Evolutionary conservation across 2,888 invertebrate species (phyloP).

Genomic region (Pterobdella sp.): DNA sequence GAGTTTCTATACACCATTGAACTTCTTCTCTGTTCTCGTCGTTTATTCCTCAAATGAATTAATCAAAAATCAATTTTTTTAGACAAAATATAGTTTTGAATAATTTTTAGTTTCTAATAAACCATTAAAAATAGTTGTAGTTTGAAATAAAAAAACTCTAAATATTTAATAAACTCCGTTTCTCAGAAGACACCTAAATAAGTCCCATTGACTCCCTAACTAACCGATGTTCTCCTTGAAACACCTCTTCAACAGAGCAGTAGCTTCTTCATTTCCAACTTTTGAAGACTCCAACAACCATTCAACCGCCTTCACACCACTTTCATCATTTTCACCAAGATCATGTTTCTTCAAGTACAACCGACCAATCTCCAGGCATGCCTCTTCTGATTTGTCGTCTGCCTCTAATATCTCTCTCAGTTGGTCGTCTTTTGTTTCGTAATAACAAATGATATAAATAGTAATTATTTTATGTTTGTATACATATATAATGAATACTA

Average conservation of each 20-base stretch:
- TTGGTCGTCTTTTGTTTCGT: neutral
- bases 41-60: constrained; percentile 58
- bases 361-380: constrained; percentile 39
- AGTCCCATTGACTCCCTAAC: constrained; percentile 21
- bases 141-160: no score
- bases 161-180: no score
- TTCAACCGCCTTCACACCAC: constrained; percentile 65
- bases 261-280: constrained; percentile 80
- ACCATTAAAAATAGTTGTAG: no score
- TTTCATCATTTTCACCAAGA: constrained; percentile 15
- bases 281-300: constrained; percentile 88
- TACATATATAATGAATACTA: no score
- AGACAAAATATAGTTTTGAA: neutral
- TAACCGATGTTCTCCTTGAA: constrained; percentile 42
- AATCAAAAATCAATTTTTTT: neutral
- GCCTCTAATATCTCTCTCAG: neutral
- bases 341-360: constrained; percentile 19
- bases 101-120: no score
- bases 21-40: constrained; percentile 68
- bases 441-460: no score
- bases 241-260: constrained; percentile 60
- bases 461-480: no score
- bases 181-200: no score
- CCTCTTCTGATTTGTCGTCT: constrained; percentile 36
- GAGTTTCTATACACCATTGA: constrained; percentile 71